Base-by-base conservation (phyloP, 2,888 invertebrate genomes). In the Anaspis maculata region DNA sequence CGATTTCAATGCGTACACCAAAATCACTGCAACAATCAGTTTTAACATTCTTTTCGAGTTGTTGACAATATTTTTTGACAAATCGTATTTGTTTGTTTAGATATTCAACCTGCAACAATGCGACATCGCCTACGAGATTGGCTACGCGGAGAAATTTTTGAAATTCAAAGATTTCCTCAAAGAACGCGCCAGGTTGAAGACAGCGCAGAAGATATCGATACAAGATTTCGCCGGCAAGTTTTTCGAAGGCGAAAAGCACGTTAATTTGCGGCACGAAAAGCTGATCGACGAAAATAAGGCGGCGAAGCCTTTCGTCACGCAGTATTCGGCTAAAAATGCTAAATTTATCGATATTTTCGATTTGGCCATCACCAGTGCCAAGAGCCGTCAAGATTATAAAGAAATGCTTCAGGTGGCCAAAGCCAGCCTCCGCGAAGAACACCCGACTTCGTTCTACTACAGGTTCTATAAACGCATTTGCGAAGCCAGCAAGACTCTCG, bases 131-230 rank as follows among this genome's bases (percentile, higher is more conserved):
- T 71, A 72, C 1, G 80, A 83, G 61, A 72, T 83, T n/a, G 70
- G 71, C 37, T 83, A 80, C 57, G 77, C 79, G 13, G 76, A 81
- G 58, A 76, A 77, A 41, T 67, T 83, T 27, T 70, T 64, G n/a
- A 54, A 62, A 22, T 46, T 70, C 2, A 62, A 61, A 23, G 27
- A 47, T 0, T 46, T 55, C 14, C 41, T 54, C 6, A 7, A 54
- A 52, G 29, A 62, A 31, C 6, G 31, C 15, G n/a, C n/a, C 6
- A 34, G 28, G 21, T 27, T 19, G 15, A 16, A 30, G 25, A n/a
- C 21, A 15, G 11, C 29, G 11, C 71, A 54, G 70, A 71, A 46
- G 61, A 74, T 1, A 75, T 75, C 0, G n/a, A n/a, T n/a, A n/a
- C n/a, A n/a, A n/a, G n/a, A n/a, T n/a, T n/a, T n/a, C n/a, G n/a